phyloP scores from a whole-genome alignment of 2,797 vertebrate species.

The Betta splendens region DNA sequence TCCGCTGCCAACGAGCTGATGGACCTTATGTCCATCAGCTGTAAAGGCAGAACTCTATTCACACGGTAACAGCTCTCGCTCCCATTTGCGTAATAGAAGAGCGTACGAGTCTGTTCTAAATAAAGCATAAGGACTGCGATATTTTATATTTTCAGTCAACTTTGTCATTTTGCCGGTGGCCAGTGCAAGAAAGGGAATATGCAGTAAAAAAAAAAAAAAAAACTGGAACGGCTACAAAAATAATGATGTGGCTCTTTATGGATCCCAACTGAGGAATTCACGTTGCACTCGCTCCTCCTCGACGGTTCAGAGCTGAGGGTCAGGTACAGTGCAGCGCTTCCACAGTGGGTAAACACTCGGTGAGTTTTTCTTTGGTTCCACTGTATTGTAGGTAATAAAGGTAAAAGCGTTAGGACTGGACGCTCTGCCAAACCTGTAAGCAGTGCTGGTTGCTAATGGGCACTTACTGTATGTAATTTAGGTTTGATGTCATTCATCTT shows the following conservation, averaged over 20 bases:
- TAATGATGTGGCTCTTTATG: constrained; percentile 49
- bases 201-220: no score
- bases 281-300: constrained; percentile 50
- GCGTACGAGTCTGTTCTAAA: not conserved
- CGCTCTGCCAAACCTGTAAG: not conserved
- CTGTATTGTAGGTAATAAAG: constrained; percentile 8
- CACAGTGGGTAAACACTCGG: constrained; percentile 36
- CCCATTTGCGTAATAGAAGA: not conserved
- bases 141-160: not conserved
- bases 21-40: constrained; percentile 17
- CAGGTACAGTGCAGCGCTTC: constrained; percentile 55
- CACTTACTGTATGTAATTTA: no score
- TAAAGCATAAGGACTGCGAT: not conserved
- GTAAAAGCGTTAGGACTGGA: not conserved
- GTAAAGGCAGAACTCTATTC: constrained; percentile 4
- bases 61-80: no score
- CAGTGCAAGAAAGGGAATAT: constrained; percentile 10
- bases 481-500: no score
- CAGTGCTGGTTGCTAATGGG: not conserved
- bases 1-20: constrained; percentile 13
- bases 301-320: constrained; percentile 53
- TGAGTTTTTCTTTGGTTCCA: constrained; percentile 24
- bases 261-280: constrained; percentile 52
- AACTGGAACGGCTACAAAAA: constrained; percentile 37
- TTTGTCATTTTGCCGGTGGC: not conserved